Evolutionary conservation across 2,888 invertebrate species (phyloP).

Genomic region (Latrodectus elegans): DNA sequence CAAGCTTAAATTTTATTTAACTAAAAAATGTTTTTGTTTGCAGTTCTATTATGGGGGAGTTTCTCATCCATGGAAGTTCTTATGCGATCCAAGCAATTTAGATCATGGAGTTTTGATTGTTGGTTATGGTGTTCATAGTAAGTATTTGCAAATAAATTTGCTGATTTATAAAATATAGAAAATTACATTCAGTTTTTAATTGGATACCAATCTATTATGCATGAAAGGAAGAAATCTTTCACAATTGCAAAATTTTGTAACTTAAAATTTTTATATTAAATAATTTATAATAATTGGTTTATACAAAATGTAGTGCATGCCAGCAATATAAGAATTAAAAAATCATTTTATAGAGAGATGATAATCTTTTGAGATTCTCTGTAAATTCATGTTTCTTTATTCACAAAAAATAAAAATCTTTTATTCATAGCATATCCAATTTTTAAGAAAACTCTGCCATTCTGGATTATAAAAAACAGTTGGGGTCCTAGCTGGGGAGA

Average conservation of each 20-base stretch:
- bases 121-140: constrained; percentile 86
- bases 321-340: no score
- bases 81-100: constrained; percentile 84
- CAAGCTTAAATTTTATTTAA: no score
- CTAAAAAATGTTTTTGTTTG: constrained; percentile 67
- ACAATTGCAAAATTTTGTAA: neutral
- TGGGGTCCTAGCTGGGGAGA: constrained; percentile 95
- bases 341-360: no score
- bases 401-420: neutral
- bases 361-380: no score
- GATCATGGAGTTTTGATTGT: constrained; percentile 98
- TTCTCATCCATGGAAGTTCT: constrained; percentile 90
- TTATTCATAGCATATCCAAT: constrained; percentile 74
- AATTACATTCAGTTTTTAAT: neutral
- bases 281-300: no score
- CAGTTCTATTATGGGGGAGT: constrained; percentile 96
- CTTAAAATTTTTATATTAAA: neutral
- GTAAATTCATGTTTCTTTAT: no score
- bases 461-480: constrained; percentile 95
- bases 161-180: neutral
- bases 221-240: neutral
- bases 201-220: neutral
- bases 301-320: no score
- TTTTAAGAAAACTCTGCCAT: constrained; percentile 87
- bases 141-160: constrained; percentile 10